Evolutionary conservation across 2,888 invertebrate genomes (phyloP).

Genomic region (Callinectes sapidus): DNA sequence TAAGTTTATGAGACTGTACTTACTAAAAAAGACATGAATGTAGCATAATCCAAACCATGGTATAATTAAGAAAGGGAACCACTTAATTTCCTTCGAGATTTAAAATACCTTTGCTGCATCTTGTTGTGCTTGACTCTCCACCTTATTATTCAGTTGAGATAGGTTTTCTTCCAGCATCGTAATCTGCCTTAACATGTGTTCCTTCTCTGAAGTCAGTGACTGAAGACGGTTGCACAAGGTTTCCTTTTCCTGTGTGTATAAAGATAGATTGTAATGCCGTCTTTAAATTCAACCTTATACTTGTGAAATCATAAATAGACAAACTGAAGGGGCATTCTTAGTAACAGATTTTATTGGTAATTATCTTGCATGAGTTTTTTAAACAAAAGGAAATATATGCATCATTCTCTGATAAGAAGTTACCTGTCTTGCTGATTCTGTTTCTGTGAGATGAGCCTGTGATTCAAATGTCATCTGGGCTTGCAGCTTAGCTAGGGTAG

Average conservation of each 20-base stretch:
- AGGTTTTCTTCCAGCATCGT: conserved; percentile 39
- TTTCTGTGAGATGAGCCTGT: conserved; percentile 35
- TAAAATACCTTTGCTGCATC: conserved; percentile 37
- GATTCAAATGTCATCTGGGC: conserved; percentile 47
- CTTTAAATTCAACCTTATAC: too few species aligned
- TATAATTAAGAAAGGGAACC: neutral
- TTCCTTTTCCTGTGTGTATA: conserved; percentile 49
- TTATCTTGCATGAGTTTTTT: neutral
- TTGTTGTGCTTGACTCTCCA: conserved; percentile 47
- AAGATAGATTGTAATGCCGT: neutral
- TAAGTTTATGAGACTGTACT: neutral
- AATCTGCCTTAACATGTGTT: conserved; percentile 27
- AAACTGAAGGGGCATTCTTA: too few species aligned
- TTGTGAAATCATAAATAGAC: too few species aligned
- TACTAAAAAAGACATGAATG: neutral
- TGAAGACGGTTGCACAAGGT: conserved; percentile 16
- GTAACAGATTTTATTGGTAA: neutral
- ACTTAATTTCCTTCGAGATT: neutral
- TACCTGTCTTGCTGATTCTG: conserved; percentile 54
- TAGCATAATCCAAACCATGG: neutral
- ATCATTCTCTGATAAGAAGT: neutral
- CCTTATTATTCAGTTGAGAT: conserved; percentile 44
- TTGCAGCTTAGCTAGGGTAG: conserved; percentile 25
- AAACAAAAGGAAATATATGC: neutral
- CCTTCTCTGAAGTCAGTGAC: conserved; percentile 43